phyloP scores from a whole-genome alignment of 2,797 vertebrate species.

The Benthosema pterotum region DNA sequence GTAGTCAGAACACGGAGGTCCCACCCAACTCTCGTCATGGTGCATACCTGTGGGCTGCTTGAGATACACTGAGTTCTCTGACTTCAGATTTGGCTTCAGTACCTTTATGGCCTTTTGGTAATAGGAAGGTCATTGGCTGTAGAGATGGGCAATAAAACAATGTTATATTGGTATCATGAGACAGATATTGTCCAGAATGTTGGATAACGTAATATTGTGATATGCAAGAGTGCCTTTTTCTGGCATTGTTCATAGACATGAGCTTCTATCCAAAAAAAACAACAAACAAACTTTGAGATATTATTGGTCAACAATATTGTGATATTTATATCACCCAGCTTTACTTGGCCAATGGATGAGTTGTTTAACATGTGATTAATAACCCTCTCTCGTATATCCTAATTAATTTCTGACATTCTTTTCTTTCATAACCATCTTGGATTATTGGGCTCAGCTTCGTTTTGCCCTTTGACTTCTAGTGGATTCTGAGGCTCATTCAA shows the following conservation, averaged over 20 bases:
- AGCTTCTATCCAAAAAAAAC: no score
- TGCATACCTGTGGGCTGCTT: slow-evolving; percentile 45
- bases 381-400: slow-evolving; percentile 20
- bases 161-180: no score
- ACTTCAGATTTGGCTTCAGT: slow-evolving; percentile 5
- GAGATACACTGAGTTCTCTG: slow-evolving; percentile 7
- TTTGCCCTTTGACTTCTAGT: slow-evolving; percentile 23
- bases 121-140: slow-evolving; percentile 12
- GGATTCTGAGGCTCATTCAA: slow-evolving; percentile 33
- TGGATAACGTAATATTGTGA: no score
- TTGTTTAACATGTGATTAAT: slow-evolving; percentile 7
- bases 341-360: not conserved
- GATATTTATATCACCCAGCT: no score
- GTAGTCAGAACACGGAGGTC: slow-evolving; percentile 44
- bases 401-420: slow-evolving; percentile 6
- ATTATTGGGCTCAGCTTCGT: slow-evolving; percentile 30
- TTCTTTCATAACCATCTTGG: not conserved
- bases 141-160: no score
- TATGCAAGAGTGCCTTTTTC: no score
- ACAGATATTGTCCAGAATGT: no score
- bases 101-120: slow-evolving; percentile 4
- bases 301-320: no score
- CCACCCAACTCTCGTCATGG: slow-evolving; percentile 46
- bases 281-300: no score
- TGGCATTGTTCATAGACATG: no score